Evolutionary conservation across 2,888 invertebrate species (phyloP).

Genomic region (Melinaea menophilus): DNA sequence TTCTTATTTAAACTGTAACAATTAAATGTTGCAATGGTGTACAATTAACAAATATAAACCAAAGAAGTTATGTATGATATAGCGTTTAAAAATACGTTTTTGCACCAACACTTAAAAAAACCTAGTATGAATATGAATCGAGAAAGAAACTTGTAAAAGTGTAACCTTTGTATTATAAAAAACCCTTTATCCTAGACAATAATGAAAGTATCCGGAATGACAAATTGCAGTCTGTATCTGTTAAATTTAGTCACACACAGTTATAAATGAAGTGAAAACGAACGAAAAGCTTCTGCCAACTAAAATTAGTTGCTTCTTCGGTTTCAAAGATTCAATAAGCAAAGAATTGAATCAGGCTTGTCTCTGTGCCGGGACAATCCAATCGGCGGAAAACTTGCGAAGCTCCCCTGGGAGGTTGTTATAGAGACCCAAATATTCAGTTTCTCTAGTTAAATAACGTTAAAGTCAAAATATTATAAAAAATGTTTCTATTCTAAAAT

Average conservation of each 20-base stretch:
- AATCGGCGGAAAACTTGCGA: constrained; percentile 34
- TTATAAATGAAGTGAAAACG: constrained; percentile 7
- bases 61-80: no score
- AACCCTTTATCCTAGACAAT: no score
- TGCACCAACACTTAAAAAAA: no score
- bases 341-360: constrained; percentile 29
- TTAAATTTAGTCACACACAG: constrained; percentile 5
- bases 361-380: constrained; percentile 30
- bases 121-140: no score
- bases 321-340: constrained; percentile 15
- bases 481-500: background rate
- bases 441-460: constrained; percentile 1
- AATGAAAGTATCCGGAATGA: background rate
- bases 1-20: no score
- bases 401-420: constrained; percentile 44
- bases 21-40: no score
- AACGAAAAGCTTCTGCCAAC: background rate
- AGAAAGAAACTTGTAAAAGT: no score
- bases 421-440: constrained; percentile 43
- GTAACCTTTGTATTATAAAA: no score
- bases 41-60: no score
- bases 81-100: no score
- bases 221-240: background rate
- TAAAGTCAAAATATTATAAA: constrained; percentile 2
- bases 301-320: constrained; percentile 32